Base-by-base conservation (phyloP, 2,888 invertebrate genomes). In the Formica aserva region DNA sequence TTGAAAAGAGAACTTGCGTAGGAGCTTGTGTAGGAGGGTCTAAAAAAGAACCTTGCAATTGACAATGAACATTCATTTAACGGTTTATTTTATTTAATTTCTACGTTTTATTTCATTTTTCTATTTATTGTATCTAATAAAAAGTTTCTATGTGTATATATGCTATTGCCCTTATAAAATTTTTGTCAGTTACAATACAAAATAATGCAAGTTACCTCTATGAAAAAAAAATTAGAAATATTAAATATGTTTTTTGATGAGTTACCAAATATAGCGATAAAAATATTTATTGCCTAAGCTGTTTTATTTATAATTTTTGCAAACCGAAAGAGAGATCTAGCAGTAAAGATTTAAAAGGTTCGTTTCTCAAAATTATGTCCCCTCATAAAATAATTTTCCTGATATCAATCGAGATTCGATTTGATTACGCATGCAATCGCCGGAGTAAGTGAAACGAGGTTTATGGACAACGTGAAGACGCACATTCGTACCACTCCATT, bases 361-460 rank as follows among this genome's bases (percentile, higher is more conserved):
- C 29, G 0, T 29, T 15, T 35, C 48, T 22, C 5, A 18, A 45
- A 48, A 65, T 22, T 11, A 22, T 62, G n/a, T 22, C 1, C 18
- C 32, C 1, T 22, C 9, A 22, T 32, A 45, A 35, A 3, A 60
- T 8, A n/a, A 32, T 29, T 11, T 65, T 26, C 35, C 15, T 11
- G 9, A 63, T n/a, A 13, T 9, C 5, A 11, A 75, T 8, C 35
- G 35, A n/a, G 48, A 75, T 45, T 45, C 5, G 5, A 45, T 22
- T 48, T 52, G n/a, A 52, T 52, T n/a, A n/a, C 22, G 75, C 29
- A 45, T 3, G n/a, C 45, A 8, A 62, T 62, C 15, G 26, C 4
- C 29, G 29, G 45, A 62, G n/a, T 22, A 32, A n/a, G 9, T 32
- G n/a, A 63, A 75, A 63, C n/a, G 67, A 76, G 26, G 11, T 65